Percentiles rank a stretch among this genome's conserved stretches.
Conservation (phyloP, 2,888 invertebrate genomes). For the Amblyjoppa fuscipennis region DNA sequence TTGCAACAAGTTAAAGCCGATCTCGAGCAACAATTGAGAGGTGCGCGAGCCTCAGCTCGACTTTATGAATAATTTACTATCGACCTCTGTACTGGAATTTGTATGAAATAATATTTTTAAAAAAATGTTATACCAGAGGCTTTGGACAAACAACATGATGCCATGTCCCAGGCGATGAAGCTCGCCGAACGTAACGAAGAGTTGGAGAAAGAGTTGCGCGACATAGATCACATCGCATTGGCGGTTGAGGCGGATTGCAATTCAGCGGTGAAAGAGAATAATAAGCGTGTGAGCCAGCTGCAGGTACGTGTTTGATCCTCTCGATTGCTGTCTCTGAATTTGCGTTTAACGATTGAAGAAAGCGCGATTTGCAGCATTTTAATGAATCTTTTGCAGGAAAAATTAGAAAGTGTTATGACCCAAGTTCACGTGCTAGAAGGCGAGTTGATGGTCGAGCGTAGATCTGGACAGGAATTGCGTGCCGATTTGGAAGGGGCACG, state of each 20-base stretch:
- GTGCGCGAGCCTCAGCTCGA: conserved; percentile 73
- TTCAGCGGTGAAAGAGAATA: conserved; percentile 88
- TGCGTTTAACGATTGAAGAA: neutral
- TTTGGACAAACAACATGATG: conserved; percentile 91
- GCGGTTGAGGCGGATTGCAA: conserved; percentile 93
- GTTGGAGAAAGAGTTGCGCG: conserved; percentile 90
- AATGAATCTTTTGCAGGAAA: conserved; percentile 80
- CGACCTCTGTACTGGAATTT: neutral
- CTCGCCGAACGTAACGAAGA: conserved; percentile 91
- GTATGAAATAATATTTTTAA: neutral
- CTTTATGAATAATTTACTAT: too few relatives aligned
- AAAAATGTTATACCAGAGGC: conserved; percentile 83
- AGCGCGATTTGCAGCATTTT: neutral
- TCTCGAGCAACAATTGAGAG: conserved; percentile 87
- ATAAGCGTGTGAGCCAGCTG: conserved; percentile 85
- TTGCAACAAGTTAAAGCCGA: conserved; percentile 88
- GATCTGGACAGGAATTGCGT: conserved; percentile 85
- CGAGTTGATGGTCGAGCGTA: conserved; percentile 84
- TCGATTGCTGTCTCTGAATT: neutral
- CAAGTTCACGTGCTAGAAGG: conserved; percentile 86
- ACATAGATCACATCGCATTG: conserved; percentile 91
- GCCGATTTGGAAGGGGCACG: conserved; percentile 85
- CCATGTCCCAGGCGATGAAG: conserved; percentile 91
- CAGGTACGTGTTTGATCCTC: conserved; percentile 75
- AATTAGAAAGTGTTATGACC: conserved; percentile 85